These are phyloP conservation scores for Amblyteles armatorius DNA, from an alignment of 2,888 invertebrate species.

Conservation along the genomic window DNA sequence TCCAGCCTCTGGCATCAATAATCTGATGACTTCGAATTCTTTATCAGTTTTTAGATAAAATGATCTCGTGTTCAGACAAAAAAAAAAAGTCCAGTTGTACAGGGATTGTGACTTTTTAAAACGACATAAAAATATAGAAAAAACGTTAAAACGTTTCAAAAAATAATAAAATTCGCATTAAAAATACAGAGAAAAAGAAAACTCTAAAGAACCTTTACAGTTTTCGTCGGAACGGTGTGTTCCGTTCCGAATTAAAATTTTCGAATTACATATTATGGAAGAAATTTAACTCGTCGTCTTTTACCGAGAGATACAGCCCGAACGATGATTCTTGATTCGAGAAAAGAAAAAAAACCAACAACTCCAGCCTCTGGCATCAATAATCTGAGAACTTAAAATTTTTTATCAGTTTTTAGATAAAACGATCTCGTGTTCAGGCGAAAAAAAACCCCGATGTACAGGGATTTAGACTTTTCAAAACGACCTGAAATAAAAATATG, in stretches of 20 bases:
- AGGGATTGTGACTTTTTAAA: too few species aligned
- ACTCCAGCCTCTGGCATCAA: neutral
- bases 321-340: constrained; percentile 20
- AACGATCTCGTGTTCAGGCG: neutral
- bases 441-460: too few species aligned
- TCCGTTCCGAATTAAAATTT: too few species aligned
- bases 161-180: neutral
- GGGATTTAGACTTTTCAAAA: too few species aligned
- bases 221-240: too few species aligned
- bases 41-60: constrained; percentile 3
- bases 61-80: too few species aligned
- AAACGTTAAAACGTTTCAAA: neutral
- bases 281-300: constrained; percentile 24
- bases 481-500: neutral
- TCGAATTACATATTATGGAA: too few species aligned
- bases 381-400: neutral
- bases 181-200: too few species aligned
- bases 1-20: neutral
- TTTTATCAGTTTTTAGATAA: constrained; percentile 2
- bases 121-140: neutral
- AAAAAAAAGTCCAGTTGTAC: too few species aligned
- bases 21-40: neutral
- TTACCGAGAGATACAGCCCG: constrained; percentile 8
- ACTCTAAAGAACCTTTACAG: too few species aligned
- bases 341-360: neutral